These are phyloP conservation scores for Gobio occitaniae DNA, from an alignment of 2,797 vertebrate species.

Conservation along the genomic window DNA sequence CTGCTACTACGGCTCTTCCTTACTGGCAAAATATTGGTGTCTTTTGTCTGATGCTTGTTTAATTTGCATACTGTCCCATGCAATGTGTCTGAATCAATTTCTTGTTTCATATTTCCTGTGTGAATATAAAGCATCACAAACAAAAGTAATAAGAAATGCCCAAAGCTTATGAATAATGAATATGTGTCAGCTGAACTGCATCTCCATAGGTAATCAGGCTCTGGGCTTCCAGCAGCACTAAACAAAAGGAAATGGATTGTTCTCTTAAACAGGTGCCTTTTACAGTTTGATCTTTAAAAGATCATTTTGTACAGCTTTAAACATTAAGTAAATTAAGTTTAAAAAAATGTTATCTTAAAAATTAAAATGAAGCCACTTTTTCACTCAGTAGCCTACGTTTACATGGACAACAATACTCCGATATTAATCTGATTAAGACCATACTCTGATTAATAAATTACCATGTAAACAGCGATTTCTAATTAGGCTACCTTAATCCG, in stretches of 20 bases:
- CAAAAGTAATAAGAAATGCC: conserved; percentile 43
- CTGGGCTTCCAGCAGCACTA: background rate
- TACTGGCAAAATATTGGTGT: too few species aligned
- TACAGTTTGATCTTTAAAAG: background rate
- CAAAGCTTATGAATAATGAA: conserved; percentile 41
- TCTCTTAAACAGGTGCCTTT: background rate
- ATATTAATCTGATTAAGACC: too few species aligned
- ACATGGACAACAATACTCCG: too few species aligned
- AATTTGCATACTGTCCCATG: conserved; percentile 27
- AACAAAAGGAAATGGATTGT: background rate
- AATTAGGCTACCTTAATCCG: too few species aligned
- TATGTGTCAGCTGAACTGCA: background rate
- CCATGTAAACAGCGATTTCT: too few species aligned
- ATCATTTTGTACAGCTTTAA: background rate
- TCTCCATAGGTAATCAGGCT: conserved; percentile 11
- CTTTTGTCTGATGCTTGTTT: too few species aligned
- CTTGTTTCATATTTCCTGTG: conserved; percentile 37
- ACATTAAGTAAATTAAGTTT: background rate
- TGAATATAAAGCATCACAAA: conserved; percentile 35
- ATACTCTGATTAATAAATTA: too few species aligned
- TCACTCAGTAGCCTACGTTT: too few species aligned
- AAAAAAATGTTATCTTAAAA: background rate
- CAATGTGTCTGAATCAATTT: conserved; percentile 44
- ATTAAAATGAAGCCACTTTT: background rate
- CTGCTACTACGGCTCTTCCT: background rate